Base-by-base conservation (phyloP, 2,888 invertebrate species). In the Horisme vitalbata region DNA sequence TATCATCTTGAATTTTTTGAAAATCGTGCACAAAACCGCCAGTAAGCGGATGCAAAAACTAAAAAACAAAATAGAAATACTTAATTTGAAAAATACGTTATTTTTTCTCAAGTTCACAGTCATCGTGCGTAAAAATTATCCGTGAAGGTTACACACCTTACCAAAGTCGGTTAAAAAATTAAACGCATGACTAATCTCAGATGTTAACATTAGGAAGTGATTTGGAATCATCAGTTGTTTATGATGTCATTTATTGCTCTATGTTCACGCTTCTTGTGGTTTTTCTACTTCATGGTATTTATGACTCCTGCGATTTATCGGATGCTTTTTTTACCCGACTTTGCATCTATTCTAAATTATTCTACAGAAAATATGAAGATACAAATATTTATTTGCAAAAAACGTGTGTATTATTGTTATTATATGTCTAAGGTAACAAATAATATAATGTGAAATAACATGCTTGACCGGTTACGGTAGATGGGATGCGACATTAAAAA, bases 101-200 rank as follows among this genome's bases (percentile, higher is more conserved):
- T 41, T 39, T 39, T 34, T 46, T 9, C 2, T 8, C 26, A 41
- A 36, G 36, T 46, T 35, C 32, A 31, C 34, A 35, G 21, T 21
- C 11, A 39, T 44, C 48, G 47, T 41, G 47, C 30, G 18, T 36
- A 45, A 41, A 24, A 37, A 41, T 41, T 30, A 34, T 4, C 41
- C 41, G 34, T 51, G 50, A 51, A 51, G 50, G 50, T 41, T 28
- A 26, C 37, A 38, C 33, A 38, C 34, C 45, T 45, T 27, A 27
- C 11, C 18, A 18, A 41, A 39, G 34, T 44, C 35, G 30, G 44
- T 59, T 54, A 59, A 65, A 69, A 66, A 67, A 66, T 59, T 58
- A 57, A 65, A 66, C 63, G 71, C 68, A 65, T 72, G 74, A 74
- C 69, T 72, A 72, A 75, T 65, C 41, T 56, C 50, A 41, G 56